phyloP scores from a whole-genome alignment of 2,888 invertebrate genomes.

The Drosophila cognata region DNA sequence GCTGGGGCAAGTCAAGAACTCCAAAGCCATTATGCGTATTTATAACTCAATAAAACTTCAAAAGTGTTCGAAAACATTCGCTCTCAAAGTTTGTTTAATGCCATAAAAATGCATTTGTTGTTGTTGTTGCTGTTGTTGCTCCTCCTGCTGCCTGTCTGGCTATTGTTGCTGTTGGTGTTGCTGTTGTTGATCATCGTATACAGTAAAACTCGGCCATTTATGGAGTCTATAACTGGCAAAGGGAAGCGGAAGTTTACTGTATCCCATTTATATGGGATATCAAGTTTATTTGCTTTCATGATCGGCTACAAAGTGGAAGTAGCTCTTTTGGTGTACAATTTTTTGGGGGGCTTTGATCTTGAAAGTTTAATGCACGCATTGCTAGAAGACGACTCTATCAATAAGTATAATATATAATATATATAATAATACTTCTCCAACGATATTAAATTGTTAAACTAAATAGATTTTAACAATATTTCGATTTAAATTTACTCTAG shows the following conservation, averaged over 20 bases:
- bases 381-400: not conserved
- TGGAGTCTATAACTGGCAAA: constrained; percentile 48
- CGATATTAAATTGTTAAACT: constrained; percentile 4
- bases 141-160: constrained; percentile 26
- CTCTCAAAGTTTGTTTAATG: constrained; percentile 77
- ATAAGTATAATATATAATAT: not conserved
- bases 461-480: constrained; percentile 15
- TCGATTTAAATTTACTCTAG: constrained; percentile 60
- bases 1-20: constrained; percentile 41
- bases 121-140: constrained; percentile 32
- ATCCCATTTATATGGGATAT: constrained; percentile 13
- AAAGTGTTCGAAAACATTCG: constrained; percentile 78
- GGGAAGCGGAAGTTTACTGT: constrained; percentile 67
- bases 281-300: constrained; percentile 24
- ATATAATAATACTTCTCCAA: not conserved
- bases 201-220: constrained; percentile 71
- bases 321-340: not conserved
- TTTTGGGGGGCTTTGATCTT: constrained; percentile 40
- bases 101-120: constrained; percentile 71
- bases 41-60: constrained; percentile 80
- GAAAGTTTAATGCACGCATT: constrained; percentile 7
- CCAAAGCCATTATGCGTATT: constrained; percentile 73
- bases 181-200: constrained; percentile 41
- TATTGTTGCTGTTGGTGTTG: constrained; percentile 42
- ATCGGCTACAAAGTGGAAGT: constrained; percentile 30